phyloP scores from a whole-genome alignment of 2,113 vertebrate genomes.

The Nasalis larvatus region DNA sequence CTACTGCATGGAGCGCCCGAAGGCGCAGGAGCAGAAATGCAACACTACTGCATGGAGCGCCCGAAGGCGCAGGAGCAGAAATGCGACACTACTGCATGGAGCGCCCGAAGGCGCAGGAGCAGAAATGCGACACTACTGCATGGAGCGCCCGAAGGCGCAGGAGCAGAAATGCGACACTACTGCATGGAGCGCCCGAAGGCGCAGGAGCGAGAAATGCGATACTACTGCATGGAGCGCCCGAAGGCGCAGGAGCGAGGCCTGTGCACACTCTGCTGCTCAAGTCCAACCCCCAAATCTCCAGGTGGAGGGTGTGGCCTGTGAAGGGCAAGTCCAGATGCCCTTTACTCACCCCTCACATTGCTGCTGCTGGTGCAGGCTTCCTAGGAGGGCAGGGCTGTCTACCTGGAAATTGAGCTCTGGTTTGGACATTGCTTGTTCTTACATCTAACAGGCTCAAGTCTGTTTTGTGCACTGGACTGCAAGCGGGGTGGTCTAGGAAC shows the following conservation, averaged over 20 bases:
- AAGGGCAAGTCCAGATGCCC: not conserved
- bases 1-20: not conserved
- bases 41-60: too few species aligned
- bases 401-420: not conserved
- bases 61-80: not conserved
- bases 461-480: not conserved
- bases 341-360: not conserved
- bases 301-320: not conserved
- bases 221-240: fast-evolving
- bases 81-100: too few species aligned
- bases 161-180: not conserved
- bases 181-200: fast-evolving
- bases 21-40: not conserved
- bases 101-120: not conserved
- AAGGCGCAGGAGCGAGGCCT: not conserved
- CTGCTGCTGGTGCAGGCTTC: not conserved
- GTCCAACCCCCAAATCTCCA: not conserved
- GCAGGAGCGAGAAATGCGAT: not conserved
- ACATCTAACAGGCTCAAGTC: not conserved
- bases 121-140: not conserved
- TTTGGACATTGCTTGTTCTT: not conserved
- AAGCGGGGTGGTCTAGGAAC: not conserved
- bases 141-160: too few species aligned
- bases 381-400: not conserved
- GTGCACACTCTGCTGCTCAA: not conserved